Evolutionary conservation across 2,113 vertebrate species (phyloP), one percentile per base, ranked within the genome.

Genomic region (Siphamia tubifer): DNA sequence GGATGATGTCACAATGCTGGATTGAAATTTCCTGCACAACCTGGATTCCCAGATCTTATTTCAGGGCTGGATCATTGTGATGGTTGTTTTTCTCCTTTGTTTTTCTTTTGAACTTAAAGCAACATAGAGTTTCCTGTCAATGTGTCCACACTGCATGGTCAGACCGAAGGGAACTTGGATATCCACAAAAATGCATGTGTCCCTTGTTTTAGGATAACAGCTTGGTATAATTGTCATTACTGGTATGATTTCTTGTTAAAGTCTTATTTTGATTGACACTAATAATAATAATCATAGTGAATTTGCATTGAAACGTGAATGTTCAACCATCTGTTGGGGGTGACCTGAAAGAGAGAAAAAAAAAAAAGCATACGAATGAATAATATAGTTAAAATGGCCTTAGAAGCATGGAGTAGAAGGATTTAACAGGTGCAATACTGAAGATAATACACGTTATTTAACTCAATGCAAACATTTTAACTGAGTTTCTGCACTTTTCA

Each of bases 401-500:
- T 87, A 79, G 70, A 57, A 63, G 75, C 36, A 39, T 5, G 47
- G 20, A 54, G 38, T 43, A 44, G 11, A 16, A 0, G 35, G 28
- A 21, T 54, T 52, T 57, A 17, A 21, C 39, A 36, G 68, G 47
- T 83, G 68, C 65, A 74, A 80, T 79, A 76, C 36, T 49, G 39
- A 7, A n/a, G 43, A 58, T 44, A 25, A 25, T 34, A 70, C 31
- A 55, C 28, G 53, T 30, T 73, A 60, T 12, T 28, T 79, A n/a
- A 56, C 12, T 42, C 45, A 72, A 84, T 62, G 61, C 56, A 68
- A 77, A 69, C 16, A 24, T 65, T 79, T 57, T 36, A 28, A 40
- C 73, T 63, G 30, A 2, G n/a, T 75, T 83, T 71, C 73, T 52
- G 76, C 74, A 81, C 71, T 78, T 87, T 85, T 70, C 40, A 66